phyloP scores from a whole-genome alignment of 2,113 vertebrate genomes.

The Drymodes brunneopygia region DNA sequence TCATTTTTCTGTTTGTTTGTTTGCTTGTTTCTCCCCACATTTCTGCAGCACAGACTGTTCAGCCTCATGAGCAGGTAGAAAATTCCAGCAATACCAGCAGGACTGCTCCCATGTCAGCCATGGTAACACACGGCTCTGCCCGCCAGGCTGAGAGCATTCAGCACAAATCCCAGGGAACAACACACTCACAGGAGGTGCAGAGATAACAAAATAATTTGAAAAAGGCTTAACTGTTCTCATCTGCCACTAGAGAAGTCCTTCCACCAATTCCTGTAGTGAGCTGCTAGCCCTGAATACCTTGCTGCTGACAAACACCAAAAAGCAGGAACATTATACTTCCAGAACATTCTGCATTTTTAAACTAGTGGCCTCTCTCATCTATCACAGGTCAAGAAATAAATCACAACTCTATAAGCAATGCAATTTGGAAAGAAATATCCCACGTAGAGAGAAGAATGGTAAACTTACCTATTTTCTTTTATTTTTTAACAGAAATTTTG shows the following conservation, averaged over 20 bases:
- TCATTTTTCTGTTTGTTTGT: background rate
- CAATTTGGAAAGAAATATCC: background rate
- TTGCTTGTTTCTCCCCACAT: background rate
- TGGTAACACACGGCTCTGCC: rapidly evolving
- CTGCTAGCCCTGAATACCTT: background rate
- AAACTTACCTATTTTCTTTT: background rate
- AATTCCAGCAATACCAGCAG: background rate
- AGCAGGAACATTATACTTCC: background rate
- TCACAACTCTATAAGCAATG: background rate
- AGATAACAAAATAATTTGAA: background rate
- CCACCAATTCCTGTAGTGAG: background rate
- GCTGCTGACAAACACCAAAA: background rate
- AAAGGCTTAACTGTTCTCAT: background rate
- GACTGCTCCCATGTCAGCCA: background rate
- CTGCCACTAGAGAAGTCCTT: background rate
- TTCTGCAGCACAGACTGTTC: background rate
- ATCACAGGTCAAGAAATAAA: background rate
- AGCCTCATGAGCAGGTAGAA: background rate
- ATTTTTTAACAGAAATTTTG: background rate
- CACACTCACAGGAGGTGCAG: background rate
- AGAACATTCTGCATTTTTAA: background rate
- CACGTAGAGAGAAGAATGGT: background rate
- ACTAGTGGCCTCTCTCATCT: background rate
- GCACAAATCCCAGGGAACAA: background rate
- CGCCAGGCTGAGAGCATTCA: no score